A percentile compares a stretch with the other conserved stretches of the same genome.
phyloP scores from a whole-genome alignment of 2,888 invertebrate genomes.

The Bellardia pandia region DNA sequence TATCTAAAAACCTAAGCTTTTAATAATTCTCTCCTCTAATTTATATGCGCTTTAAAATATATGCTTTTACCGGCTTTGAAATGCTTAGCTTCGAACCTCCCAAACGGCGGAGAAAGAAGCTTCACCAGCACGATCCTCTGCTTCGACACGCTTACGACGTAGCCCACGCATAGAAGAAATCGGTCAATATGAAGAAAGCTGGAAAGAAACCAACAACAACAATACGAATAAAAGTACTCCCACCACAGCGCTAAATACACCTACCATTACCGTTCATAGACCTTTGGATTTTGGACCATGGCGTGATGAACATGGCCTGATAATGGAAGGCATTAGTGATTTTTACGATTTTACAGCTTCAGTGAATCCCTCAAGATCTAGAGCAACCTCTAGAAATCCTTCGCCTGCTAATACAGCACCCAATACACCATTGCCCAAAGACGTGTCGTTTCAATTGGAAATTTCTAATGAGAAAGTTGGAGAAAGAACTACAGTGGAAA shows the following conservation, averaged over 20 bases:
- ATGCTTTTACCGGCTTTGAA: constrained; percentile 24
- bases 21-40: constrained; percentile 17
- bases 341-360: constrained; percentile 83
- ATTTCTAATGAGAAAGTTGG: constrained; percentile 68
- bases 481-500: constrained; percentile 73
- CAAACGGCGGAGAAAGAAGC: constrained; percentile 76
- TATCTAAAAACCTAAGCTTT: neutral
- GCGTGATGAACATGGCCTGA: constrained; percentile 79
- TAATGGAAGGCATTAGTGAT: constrained; percentile 83
- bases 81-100: constrained; percentile 79
- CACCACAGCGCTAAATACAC: constrained; percentile 67
- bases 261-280: constrained; percentile 75
- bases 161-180: constrained; percentile 83
- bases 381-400: constrained; percentile 77
- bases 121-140: constrained; percentile 68
- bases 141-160: constrained; percentile 79
- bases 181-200: constrained; percentile 80
- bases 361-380: constrained; percentile 81
- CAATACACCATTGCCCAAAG: constrained; percentile 76
- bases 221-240: neutral
- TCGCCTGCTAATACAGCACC: constrained; percentile 76
- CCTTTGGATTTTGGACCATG: constrained; percentile 80
- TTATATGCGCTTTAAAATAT: neutral
- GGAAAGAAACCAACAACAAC: constrained; percentile 72
- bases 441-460: constrained; percentile 76